Conservation (phyloP, 2,113 vertebrate genomes). For the Triplophysa dalaica region DNA sequence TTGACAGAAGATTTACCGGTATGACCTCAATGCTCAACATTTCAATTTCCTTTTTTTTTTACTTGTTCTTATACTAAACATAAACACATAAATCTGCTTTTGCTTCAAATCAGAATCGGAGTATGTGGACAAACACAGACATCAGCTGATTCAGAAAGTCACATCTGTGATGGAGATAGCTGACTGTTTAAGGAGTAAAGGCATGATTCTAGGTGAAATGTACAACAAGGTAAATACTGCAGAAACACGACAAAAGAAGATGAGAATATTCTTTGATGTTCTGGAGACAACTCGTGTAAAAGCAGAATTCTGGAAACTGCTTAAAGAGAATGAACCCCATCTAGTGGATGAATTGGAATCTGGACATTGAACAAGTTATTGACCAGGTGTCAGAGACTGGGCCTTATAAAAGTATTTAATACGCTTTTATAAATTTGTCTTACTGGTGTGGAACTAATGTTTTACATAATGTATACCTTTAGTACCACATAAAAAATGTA, state of each 20-base stretch:
- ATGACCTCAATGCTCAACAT: background rate
- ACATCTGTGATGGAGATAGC: slow-evolving; percentile 26
- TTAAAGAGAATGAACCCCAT: background rate
- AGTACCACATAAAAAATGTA: too few relatives aligned
- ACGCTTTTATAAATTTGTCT: too few relatives aligned
- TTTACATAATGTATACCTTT: too few relatives aligned
- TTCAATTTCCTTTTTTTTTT: background rate
- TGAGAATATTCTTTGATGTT: slow-evolving; percentile 6
- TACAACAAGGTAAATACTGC: background rate
- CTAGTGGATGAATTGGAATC: slow-evolving; percentile 18
- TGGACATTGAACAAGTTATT: too few relatives aligned
- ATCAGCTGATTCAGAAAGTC: slow-evolving; percentile 18
- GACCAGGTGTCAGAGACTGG: too few relatives aligned
- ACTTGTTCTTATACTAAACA: too few relatives aligned
- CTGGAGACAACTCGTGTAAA: background rate
- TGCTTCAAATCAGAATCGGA: background rate
- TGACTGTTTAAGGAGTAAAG: background rate
- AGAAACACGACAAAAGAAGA: background rate
- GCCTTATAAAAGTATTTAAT: too few relatives aligned
- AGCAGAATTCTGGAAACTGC: slow-evolving; percentile 26
- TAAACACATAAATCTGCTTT: background rate
- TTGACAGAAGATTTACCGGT: too few relatives aligned
- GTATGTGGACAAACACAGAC: slow-evolving; percentile 21
- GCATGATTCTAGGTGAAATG: slow-evolving; percentile 20
- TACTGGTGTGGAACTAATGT: too few relatives aligned